Evolutionary conservation across 2,113 vertebrate genomes (phyloP), one percentile per base, ranked within the genome.

Genomic region (Lipophrys pholis): DNA sequence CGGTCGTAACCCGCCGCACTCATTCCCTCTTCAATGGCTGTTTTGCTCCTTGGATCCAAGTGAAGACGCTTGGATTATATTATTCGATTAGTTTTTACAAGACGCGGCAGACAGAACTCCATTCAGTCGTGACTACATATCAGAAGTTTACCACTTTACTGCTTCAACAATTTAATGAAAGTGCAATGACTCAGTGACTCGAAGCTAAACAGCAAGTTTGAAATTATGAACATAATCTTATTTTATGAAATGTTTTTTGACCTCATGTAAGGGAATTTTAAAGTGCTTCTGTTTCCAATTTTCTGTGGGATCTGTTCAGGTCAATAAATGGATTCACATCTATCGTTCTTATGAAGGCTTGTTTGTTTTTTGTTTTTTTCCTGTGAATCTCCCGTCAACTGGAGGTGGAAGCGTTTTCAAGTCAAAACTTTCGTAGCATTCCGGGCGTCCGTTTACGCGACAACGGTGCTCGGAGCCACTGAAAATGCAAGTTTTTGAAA

Each of bases 121-220:
- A 67, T 69, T 70, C 55, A 52, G 43, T 60, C 12, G 36, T 43
- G 11, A 49, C 7, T 11, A 59, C 56, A 74, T 62, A 75, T 75
- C 72, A 76, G 17, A 63, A 7, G 52, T 71, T 52, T 43, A 52
- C 17, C 9, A 43, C 56, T 71, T 68, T 52, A 56, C 46, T 46
- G 51, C 7, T 69, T 62, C 41, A 53, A 51, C 21, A 69, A 30
- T 2, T 30, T 48, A 68, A 80, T 74, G 36, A 73, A 91, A 90
- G 92, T 94, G 92, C 93, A 94, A 93, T 94, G 81, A 78, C 46
- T 66, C 65, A 5, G 45, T 80, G 80, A 73, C 81, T 74, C 21
- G 4, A 30, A 30, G 21, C 39, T 17, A 69, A 53, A 39, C 21
- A 69, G 45, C 69, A 49, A 59, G 68, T 83, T 74, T 89, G 89